Evolutionary conservation across 1,140 invertebrate species (phyloP), one percentile per base, ranked within the genome.

Genomic region (Caerostris extrusa): DNA sequence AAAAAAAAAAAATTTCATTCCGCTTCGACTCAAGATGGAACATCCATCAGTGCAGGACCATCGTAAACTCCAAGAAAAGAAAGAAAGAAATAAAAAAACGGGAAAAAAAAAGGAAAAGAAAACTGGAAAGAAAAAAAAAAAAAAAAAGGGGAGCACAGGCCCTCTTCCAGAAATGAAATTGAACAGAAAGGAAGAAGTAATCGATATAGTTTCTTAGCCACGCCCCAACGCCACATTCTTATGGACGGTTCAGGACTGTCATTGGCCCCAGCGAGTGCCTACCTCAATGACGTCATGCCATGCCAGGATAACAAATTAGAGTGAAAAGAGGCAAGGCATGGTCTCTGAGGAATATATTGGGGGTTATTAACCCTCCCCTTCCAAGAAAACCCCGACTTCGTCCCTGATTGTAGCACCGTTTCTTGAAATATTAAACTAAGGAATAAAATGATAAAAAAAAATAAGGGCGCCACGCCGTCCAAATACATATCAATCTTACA

Each of bases 381-480:
- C 57, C 90, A 6, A 55, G 90, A 81, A 81, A 81, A 85, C 71
- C 71, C 60, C 60, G 58, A 50, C 60, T 55, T 64, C 81, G 53
- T 56, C 57, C 86, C 56, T 89, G 92, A 93, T 93, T 93, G 92
- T 85, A 82, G 85, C 67, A 56, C 83, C 77, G 86, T 93, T 93
- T 93, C 92, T 93, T 93, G 92, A 93, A 93, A 93, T 93, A 93
- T 93, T 93, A 93, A 93, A 93, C 92, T 93, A 64, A 86, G 86
- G 55, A 93, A 93, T 88, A 93, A 93, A 82, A 91, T 92, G 91
- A n/a, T 10, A 67, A 19, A 71, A 87, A n/a, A 85, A 91, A 61
- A 91, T 57, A 58, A 77, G 71, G 69, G 67, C 85, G 85, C 86
- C 86, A 19, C 17, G 67, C 85, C 10, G 92, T 93, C 92, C 85